Percentiles rank a stretch among this genome's conserved stretches.
Evolutionary conservation across 2,888 invertebrate species (phyloP).

Genomic region (Portevinia maculata): DNA sequence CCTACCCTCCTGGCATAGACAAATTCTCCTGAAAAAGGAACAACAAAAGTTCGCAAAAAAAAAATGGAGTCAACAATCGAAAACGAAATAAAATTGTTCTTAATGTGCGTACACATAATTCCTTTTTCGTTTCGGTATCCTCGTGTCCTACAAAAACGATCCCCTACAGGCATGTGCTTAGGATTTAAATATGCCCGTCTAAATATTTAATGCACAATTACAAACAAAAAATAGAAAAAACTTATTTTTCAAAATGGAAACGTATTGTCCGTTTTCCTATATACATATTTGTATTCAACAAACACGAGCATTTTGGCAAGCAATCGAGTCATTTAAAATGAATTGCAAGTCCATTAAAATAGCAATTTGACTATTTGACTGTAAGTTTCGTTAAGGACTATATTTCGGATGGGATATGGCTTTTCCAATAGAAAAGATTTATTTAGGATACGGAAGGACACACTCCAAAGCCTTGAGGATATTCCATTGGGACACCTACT

Average conservation of each 20-base stretch:
- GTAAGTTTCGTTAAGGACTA: conserved; percentile 5
- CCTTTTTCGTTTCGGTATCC: background rate
- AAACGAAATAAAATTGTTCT: conserved; percentile 38
- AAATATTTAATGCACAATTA: conserved; percentile 70
- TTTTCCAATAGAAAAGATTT: conserved; percentile 44
- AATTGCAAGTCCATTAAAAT: conserved; percentile 69
- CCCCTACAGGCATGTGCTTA: conserved; percentile 60
- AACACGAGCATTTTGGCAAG: conserved; percentile 34
- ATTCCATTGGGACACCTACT: conserved; percentile 17
- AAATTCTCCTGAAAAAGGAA: background rate
- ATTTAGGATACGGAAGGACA: conserved; percentile 39
- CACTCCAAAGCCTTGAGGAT: background rate
- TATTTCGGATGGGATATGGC: background rate
- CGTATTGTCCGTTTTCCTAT: conserved; percentile 26
- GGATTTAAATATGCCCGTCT: conserved; percentile 52
- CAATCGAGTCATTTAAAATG: conserved; percentile 53
- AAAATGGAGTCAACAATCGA: background rate
- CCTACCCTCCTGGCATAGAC: conserved; percentile 24
- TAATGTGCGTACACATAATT: conserved; percentile 21
- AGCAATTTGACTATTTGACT: conserved; percentile 62
- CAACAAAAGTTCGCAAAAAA: background rate
- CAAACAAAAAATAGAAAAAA: conserved; percentile 19
- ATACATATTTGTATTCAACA: conserved; percentile 25
- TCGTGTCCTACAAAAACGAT: conserved; percentile 8
- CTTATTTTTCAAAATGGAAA: conserved; percentile 1